Base-by-base conservation (phyloP, 2,113 vertebrate species). In the Ornithorhynchus anatinus region DNA sequence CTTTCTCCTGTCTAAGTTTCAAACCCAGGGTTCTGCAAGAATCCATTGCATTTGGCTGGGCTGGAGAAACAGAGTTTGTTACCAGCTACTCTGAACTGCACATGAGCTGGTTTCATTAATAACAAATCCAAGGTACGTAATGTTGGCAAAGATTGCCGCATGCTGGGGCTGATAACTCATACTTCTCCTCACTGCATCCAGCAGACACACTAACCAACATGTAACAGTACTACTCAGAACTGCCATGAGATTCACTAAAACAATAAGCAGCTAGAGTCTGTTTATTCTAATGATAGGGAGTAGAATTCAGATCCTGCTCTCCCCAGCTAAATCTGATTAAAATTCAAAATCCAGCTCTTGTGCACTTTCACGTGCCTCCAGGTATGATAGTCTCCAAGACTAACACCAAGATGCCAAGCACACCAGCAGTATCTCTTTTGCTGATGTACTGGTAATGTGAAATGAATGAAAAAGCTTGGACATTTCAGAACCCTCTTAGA, bases 51-150 rank as follows among this genome's bases (percentile, higher is more conserved):
- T 50, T 12, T 38, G 27, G 15, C 27, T 23, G 38, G 51, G n/a
- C n/a, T n/a, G n/a, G 19, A 79, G 59, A 69, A 44, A 23, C 63
- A 71, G 31, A 20, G 57, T 51, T 66, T 64, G 10, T 6, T 61
- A 23, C 4, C 59, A 61, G 76, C 68, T 64, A 69, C 71, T 77
- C 54, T 72, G 61, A 52, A 53, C 4, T 47, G 44, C 27, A 52
- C 11, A 59, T 68, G 40, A 73, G 43, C 36, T 44, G 23, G 29
- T 25, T 63, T 69, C 39, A 66, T 75, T 80, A 78, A 38, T 77
- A 58, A 59, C 38, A 5, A 17, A 76, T 51, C n/a, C 3, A 52
- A 10, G 25, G 51, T 32, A 53, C 59, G 35, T 14, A 51, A 56
- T 38, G 3, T 23, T 29, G 12, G 36, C 59, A 72, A 71, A 72